Conservation (phyloP, 2,113 vertebrate species). For the Tenrec ecaudatus region DNA sequence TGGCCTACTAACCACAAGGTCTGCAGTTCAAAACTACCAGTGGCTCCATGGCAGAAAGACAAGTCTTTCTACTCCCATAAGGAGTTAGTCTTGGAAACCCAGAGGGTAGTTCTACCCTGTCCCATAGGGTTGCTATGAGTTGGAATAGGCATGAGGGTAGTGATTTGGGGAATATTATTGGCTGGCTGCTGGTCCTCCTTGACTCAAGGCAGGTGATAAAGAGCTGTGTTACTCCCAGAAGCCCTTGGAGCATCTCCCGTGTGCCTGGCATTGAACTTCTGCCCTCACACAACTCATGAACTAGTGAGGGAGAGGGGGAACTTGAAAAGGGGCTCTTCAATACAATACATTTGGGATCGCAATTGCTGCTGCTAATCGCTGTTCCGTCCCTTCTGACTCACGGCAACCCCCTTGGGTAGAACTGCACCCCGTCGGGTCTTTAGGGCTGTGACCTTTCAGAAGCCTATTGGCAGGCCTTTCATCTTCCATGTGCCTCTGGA, state of each 20-base stretch:
- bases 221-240: too few relatives aligned
- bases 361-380: not conserved
- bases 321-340: not conserved
- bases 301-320: not conserved
- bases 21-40: too few relatives aligned
- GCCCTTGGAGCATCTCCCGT: not conserved
- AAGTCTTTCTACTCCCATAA: too few relatives aligned
- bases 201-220: not conserved
- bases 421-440: not conserved
- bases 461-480: not conserved
- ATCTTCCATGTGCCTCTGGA: not conserved
- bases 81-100: too few relatives aligned
- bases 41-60: too few relatives aligned
- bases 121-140: too few relatives aligned
- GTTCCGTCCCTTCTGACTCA: too few relatives aligned
- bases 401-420: too few relatives aligned
- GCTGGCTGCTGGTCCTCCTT: not conserved
- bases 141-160: too few relatives aligned
- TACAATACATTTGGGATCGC: not conserved
- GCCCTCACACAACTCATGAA: not conserved
- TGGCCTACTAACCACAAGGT: too few relatives aligned
- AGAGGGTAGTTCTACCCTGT: too few relatives aligned
- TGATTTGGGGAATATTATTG: not conserved
- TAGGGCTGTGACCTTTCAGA: not conserved
- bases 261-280: not conserved